Conservation (phyloP, 2,888 invertebrate genomes). For the Lasioglossum oenotherae region DNA sequence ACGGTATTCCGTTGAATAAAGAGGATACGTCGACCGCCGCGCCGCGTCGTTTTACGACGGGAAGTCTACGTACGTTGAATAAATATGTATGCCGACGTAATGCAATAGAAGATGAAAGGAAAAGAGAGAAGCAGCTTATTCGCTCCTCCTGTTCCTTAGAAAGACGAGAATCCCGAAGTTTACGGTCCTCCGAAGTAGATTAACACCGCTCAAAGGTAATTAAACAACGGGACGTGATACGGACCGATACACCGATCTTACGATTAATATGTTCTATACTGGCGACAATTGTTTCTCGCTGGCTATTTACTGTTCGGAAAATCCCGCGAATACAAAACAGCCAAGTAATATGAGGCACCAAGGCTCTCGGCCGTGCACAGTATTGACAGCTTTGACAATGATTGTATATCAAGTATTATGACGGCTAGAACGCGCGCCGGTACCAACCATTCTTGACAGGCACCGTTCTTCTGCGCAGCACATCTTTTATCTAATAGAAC, state of each 20-base stretch:
- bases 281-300: neutral
- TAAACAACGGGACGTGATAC: conserved; percentile 23
- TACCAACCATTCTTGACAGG: neutral
- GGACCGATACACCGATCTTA: neutral
- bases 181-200: conserved; percentile 27
- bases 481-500: neutral
- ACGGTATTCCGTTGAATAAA: conserved; percentile 61
- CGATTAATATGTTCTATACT: neutral
- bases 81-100: conserved; percentile 73
- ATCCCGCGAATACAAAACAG: neutral
- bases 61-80: conserved; percentile 71
- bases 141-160: conserved; percentile 42
- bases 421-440: neutral
- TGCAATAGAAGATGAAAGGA: conserved; percentile 66
- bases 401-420: conserved; percentile 1
- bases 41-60: conserved; percentile 59
- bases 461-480: neutral
- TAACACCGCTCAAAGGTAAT: conserved; percentile 41
- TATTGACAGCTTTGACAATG: neutral
- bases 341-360: neutral
- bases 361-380: neutral
- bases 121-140: conserved; percentile 45
- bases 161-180: conserved; percentile 40
- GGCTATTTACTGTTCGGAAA: neutral
- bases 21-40: conserved; percentile 62